Conservation (phyloP, 2,888 invertebrate genomes). For the Lasioglossum pauxillum region DNA sequence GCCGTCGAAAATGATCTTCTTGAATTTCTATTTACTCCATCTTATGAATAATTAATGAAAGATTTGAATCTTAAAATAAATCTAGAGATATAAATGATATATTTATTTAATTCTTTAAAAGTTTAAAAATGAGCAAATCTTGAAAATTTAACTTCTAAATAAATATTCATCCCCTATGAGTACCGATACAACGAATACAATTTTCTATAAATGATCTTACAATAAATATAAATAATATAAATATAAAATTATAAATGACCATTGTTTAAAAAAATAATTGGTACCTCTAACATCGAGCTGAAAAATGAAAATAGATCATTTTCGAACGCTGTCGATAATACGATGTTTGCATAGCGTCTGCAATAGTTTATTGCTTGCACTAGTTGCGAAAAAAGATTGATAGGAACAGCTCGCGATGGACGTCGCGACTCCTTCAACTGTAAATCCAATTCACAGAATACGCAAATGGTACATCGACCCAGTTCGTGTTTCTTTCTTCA, state of each 20-base stretch:
- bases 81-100: too few species aligned
- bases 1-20: background rate
- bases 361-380: background rate
- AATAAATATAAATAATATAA: too few species aligned
- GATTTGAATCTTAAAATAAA: background rate
- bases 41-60: background rate
- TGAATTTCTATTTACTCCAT: too few species aligned
- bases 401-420: background rate
- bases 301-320: background rate
- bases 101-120: background rate
- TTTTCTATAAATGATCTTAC: background rate
- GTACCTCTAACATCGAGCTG: background rate
- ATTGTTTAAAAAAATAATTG: background rate
- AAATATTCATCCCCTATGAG: background rate
- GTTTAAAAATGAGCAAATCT: background rate
- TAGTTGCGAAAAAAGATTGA: background rate
- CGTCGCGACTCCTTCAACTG: slow-evolving; percentile 10
- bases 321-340: background rate
- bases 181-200: background rate
- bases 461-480: slow-evolving; percentile 39
- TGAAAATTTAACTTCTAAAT: background rate
- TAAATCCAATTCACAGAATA: slow-evolving; percentile 25
- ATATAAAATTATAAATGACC: too few species aligned
- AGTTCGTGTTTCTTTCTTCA: slow-evolving; percentile 46
- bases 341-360: background rate